A percentile compares a stretch with the other conserved stretches of the same genome.
Evolutionary conservation across 2,888 invertebrate species (phyloP).

Genomic region (Nephrotoma appendiculata): DNA sequence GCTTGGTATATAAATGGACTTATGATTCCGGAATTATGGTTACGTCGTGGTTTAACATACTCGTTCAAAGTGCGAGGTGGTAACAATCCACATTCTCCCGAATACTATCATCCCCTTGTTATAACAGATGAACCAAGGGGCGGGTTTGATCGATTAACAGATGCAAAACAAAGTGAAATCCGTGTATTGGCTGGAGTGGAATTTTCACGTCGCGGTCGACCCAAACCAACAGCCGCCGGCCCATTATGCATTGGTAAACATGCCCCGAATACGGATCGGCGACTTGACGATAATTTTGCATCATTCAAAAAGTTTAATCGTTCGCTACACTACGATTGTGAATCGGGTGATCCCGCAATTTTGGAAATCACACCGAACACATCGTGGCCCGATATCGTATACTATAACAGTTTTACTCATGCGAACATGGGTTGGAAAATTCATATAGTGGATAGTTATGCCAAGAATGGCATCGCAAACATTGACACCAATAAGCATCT

Average conservation of each 20-base stretch:
- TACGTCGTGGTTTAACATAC: constrained; percentile 73
- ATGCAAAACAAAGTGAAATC: constrained; percentile 52
- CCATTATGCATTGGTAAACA: constrained; percentile 62
- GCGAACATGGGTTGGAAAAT: constrained; percentile 94
- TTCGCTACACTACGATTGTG: constrained; percentile 54
- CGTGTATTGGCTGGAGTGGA: constrained; percentile 68
- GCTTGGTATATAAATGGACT: constrained; percentile 91
- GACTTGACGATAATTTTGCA: constrained; percentile 62
- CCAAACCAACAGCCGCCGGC: constrained; percentile 68
- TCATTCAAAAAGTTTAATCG: constrained; percentile 77
- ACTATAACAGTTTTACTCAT: constrained; percentile 87
- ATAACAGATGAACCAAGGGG: constrained; percentile 75
- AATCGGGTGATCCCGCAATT: constrained; percentile 53
- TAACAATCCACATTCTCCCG: constrained; percentile 74
- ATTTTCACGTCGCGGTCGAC: constrained; percentile 66
- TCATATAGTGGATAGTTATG: constrained; percentile 61
- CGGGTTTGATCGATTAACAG: constrained; percentile 60
- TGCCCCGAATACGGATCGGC: constrained; percentile 48
- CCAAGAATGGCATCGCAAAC: not conserved
- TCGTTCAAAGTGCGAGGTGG: constrained; percentile 51
- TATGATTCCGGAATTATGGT: constrained; percentile 73
- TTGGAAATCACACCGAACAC: constrained; percentile 74
- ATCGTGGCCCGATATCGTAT: constrained; percentile 82
- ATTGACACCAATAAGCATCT: not conserved
- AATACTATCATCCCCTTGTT: constrained; percentile 77